A percentile compares a stretch with the other conserved stretches of the same genome.
These are phyloP conservation scores for Epistrophella euchroma DNA, from an alignment of 2,888 invertebrate species.

Conservation along the genomic window DNA sequence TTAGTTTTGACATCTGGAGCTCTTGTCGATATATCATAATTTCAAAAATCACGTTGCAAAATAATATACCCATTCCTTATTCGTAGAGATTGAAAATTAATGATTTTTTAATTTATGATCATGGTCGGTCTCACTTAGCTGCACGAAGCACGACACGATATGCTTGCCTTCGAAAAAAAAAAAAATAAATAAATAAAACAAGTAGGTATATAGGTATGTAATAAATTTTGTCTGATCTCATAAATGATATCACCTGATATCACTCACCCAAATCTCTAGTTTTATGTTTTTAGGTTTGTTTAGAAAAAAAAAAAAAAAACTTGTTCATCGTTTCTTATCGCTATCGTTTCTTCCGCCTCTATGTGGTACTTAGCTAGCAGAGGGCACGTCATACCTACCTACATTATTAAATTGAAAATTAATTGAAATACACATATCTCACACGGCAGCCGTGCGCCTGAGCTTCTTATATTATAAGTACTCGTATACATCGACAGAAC, in stretches of 20 bases:
- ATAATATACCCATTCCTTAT: neutral
- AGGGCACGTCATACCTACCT: slow-evolving; percentile 28
- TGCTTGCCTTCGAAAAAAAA: slow-evolving; percentile 5
- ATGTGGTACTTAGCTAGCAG: neutral
- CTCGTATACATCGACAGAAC: slow-evolving; percentile 37
- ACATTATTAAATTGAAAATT: slow-evolving; percentile 70
- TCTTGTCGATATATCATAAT: neutral
- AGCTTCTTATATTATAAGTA: slow-evolving; percentile 8
- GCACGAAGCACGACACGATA: neutral
- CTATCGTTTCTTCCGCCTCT: slow-evolving; percentile 42
- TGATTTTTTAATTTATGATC: slow-evolving; percentile 15
- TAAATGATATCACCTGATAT: slow-evolving; percentile 29
- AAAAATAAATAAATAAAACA: slow-evolving; percentile 21
- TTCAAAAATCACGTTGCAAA: neutral
- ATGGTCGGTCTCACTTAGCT: neutral
- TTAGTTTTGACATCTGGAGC: neutral
- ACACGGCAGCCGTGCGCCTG: slow-evolving; percentile 48
- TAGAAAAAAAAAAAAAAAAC: slow-evolving; percentile 22
- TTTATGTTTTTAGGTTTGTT: slow-evolving; percentile 24
- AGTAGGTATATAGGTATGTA: neutral
- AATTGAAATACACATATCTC: slow-evolving; percentile 69
- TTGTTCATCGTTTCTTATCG: slow-evolving; percentile 65
- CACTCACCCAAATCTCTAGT: slow-evolving; percentile 53
- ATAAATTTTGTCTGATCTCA: slow-evolving; percentile 65
- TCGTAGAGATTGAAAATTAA: neutral